phyloP scores from a whole-genome alignment of 2,113 vertebrate species.

The Trichechus manatus region DNA sequence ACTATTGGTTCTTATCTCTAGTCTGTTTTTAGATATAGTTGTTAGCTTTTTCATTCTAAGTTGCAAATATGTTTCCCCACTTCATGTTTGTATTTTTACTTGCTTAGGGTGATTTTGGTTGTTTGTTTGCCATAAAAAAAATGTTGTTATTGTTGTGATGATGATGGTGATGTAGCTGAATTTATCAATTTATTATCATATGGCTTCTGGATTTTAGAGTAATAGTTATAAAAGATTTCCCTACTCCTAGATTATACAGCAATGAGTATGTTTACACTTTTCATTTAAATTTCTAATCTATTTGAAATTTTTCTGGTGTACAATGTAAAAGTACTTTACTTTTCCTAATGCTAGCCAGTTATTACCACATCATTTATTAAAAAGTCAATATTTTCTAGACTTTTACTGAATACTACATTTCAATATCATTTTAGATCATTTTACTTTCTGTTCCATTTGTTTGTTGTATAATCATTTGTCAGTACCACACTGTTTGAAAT shows the following conservation, averaged over 20 bases:
- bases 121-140: neutral
- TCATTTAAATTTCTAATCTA: neutral
- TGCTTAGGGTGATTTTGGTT: neutral
- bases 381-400: neutral
- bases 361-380: neutral
- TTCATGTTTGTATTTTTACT: neutral
- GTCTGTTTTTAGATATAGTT: neutral
- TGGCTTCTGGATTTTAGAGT: neutral
- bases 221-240: neutral
- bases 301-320: neutral
- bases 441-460: too few species aligned
- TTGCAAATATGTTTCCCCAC: neutral
- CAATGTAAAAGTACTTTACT: neutral
- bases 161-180: neutral
- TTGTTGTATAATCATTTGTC: neutral
- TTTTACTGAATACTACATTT: neutral
- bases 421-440: neutral
- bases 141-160: neutral
- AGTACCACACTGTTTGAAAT: neutral
- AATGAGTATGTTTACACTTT: neutral
- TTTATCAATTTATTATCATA: neutral
- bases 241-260: neutral
- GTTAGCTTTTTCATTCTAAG: conserved; percentile 3
- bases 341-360: neutral
- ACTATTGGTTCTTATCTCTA: neutral